Evolutionary conservation across 2,113 vertebrate genomes (phyloP).

Genomic region (Sylvia atricapilla): DNA sequence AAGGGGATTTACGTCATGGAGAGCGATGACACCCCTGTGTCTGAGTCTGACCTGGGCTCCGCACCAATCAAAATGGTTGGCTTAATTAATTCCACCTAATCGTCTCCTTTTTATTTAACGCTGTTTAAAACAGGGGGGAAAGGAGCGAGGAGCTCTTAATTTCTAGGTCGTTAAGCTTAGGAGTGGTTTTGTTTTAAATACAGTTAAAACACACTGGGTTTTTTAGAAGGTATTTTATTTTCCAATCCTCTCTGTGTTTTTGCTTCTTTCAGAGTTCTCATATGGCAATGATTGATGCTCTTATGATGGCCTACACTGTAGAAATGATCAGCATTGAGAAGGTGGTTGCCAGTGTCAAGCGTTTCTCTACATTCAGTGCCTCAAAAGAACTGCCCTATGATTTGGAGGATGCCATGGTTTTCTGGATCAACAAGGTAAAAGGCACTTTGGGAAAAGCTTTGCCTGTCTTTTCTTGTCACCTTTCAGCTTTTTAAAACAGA

Average conservation of each 20-base stretch:
- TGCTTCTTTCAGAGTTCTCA: slow-evolving; percentile 84
- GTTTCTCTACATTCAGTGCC: slow-evolving; percentile 97
- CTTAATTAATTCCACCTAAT: slow-evolving; percentile 43
- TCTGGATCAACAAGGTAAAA: slow-evolving; percentile 98
- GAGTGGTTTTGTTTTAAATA: not conserved
- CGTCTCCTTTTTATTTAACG: slow-evolving; percentile 14
- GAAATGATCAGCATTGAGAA: slow-evolving; percentile 99
- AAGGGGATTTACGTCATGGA: slow-evolving; percentile 94
- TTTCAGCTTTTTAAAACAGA: not conserved
- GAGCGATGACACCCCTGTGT: slow-evolving; percentile 83
- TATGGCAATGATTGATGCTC: slow-evolving; percentile 95
- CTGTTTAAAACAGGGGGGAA: not conserved
- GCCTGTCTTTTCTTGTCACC: not conserved
- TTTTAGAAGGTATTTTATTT: not conserved
- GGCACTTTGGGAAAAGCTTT: not conserved
- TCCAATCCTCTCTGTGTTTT: not conserved
- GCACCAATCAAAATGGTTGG: slow-evolving; percentile 95
- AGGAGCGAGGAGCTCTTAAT: not conserved
- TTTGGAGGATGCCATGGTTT: slow-evolving; percentile 97
- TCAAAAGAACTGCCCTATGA: slow-evolving; percentile 98
- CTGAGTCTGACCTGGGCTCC: slow-evolving; percentile 82
- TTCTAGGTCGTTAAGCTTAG: slow-evolving; percentile 13
- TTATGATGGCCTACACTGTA: slow-evolving; percentile 98
- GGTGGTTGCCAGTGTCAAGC: slow-evolving; percentile 93
- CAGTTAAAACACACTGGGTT: not conserved